phyloP scores from a whole-genome alignment of 2,888 invertebrate genomes.

The Papilio protenor region DNA sequence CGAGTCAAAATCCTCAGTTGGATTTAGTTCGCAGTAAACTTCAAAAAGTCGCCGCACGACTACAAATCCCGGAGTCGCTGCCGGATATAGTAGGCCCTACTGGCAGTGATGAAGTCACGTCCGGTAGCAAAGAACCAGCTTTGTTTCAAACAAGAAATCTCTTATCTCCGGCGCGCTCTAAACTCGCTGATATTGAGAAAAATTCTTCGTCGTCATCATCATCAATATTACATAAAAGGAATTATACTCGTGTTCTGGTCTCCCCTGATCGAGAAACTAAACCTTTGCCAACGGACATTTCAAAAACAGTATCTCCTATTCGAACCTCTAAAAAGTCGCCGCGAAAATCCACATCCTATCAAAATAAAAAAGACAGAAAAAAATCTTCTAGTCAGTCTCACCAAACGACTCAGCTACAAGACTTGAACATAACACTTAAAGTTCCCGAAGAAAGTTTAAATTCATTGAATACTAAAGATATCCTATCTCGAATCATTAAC shows the following conservation, averaged over 20 bases:
- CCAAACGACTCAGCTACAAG: constrained; percentile 57
- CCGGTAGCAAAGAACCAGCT: constrained; percentile 75
- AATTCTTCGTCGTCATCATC: not conserved
- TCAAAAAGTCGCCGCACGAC: constrained; percentile 60
- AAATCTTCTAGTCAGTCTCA: constrained; percentile 58
- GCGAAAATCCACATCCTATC: constrained; percentile 57
- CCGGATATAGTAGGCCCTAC: constrained; percentile 72
- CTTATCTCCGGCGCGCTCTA: constrained; percentile 50
- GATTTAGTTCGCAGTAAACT: constrained; percentile 69
- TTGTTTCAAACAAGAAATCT: constrained; percentile 74
- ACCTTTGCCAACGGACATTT: constrained; percentile 53
- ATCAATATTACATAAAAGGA: constrained; percentile 52
- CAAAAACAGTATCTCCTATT: constrained; percentile 58
- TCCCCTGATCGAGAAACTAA: constrained; percentile 66
- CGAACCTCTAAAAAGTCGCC: constrained; percentile 60
- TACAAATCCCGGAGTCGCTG: constrained; percentile 62
- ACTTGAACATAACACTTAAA: constrained; percentile 76
- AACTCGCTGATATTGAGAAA: constrained; percentile 16
- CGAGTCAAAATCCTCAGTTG: constrained; percentile 58
- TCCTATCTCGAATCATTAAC: constrained; percentile 74
- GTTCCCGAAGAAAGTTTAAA: constrained; percentile 75
- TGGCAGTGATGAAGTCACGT: constrained; percentile 64
- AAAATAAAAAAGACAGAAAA: constrained; percentile 70
- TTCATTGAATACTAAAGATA: constrained; percentile 74
- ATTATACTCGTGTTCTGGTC: constrained; percentile 72